These are phyloP conservation scores for Homarus gammarus DNA, from an alignment of 2,888 invertebrate species.

Conservation along the genomic window DNA sequence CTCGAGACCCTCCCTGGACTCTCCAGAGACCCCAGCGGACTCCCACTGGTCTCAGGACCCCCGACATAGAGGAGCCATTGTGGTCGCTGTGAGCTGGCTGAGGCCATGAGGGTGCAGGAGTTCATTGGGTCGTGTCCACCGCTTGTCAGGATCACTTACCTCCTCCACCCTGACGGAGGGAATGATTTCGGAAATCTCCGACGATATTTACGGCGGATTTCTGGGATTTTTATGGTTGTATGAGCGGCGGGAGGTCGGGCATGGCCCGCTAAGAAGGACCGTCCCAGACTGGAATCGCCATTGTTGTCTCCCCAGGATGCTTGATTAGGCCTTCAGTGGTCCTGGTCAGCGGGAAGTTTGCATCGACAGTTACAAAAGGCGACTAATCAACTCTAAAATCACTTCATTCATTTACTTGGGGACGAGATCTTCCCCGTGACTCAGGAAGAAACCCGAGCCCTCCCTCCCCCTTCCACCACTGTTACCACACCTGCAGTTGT, in stretches of 20 bases:
- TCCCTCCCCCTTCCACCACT: too few species aligned
- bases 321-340: slow-evolving; percentile 53
- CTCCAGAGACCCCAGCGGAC: not conserved
- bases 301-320: slow-evolving; percentile 45
- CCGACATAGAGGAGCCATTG: slow-evolving; percentile 41
- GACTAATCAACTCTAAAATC: slow-evolving; percentile 44
- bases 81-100: not conserved
- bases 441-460: not conserved
- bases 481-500: too few species aligned
- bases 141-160: slow-evolving; percentile 44
- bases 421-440: not conserved
- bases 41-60: slow-evolving; percentile 2
- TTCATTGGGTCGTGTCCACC: slow-evolving; percentile 40
- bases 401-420: slow-evolving; percentile 10
- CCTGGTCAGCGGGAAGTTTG: slow-evolving; percentile 42
- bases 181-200: slow-evolving; percentile 10
- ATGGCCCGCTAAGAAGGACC: slow-evolving; percentile 1
- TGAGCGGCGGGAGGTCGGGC: slow-evolving; percentile 32
- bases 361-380: slow-evolving; percentile 22
- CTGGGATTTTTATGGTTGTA: slow-evolving; percentile 51
- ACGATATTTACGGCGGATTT: slow-evolving; percentile 54
- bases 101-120: slow-evolving; percentile 9
- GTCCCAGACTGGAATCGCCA: not conserved
- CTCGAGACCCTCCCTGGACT: slow-evolving; percentile 21
- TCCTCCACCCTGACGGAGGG: not conserved